Conservation (phyloP, 1,140 invertebrate genomes). For the Meloidogyne exigua region DNA sequence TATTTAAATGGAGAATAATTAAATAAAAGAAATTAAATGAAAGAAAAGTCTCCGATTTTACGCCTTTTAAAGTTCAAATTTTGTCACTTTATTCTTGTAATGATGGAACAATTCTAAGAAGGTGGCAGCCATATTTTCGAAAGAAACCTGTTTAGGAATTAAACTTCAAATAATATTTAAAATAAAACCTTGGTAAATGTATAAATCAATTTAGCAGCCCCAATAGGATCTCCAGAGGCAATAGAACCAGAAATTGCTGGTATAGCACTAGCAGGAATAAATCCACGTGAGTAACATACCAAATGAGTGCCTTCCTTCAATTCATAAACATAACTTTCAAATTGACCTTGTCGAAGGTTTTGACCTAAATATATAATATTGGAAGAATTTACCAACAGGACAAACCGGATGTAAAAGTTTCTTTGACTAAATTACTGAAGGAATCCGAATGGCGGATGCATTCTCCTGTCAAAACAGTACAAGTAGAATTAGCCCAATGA, state of each 20-base stretch:
- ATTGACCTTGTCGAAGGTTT: slow-evolving; percentile 52
- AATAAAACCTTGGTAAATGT: slow-evolving; percentile 18
- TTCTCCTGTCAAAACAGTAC: slow-evolving; percentile 45
- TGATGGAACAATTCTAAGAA: slow-evolving; percentile 36
- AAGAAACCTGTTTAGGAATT: slow-evolving; percentile 11
- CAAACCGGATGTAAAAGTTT: slow-evolving; percentile 39
- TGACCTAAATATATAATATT: slow-evolving; percentile 31
- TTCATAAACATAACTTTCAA: slow-evolving; percentile 48
- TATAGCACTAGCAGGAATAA: slow-evolving; percentile 39
- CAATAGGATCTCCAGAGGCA: slow-evolving; percentile 39
- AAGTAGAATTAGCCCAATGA: slow-evolving; percentile 47
- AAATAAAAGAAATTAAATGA: background rate
- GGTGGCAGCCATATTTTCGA: slow-evolving; percentile 28
- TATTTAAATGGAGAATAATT: background rate
- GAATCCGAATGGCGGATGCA: slow-evolving; percentile 39
- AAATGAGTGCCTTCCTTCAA: slow-evolving; percentile 37
- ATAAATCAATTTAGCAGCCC: slow-evolving; percentile 33
- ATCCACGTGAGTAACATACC: slow-evolving; percentile 51
- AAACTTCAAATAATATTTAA: background rate
- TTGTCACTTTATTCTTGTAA: slow-evolving; percentile 42
- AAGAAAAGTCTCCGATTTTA: background rate
- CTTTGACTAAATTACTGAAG: slow-evolving; percentile 31
- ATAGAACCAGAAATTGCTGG: slow-evolving; percentile 35
- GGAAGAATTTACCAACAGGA: background rate
- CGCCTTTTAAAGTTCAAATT: slow-evolving; percentile 33